Evolutionary conservation across 2,888 invertebrate species (phyloP), one percentile per base, ranked within the genome.

Genomic region (Carpatolechia fugitivella): DNA sequence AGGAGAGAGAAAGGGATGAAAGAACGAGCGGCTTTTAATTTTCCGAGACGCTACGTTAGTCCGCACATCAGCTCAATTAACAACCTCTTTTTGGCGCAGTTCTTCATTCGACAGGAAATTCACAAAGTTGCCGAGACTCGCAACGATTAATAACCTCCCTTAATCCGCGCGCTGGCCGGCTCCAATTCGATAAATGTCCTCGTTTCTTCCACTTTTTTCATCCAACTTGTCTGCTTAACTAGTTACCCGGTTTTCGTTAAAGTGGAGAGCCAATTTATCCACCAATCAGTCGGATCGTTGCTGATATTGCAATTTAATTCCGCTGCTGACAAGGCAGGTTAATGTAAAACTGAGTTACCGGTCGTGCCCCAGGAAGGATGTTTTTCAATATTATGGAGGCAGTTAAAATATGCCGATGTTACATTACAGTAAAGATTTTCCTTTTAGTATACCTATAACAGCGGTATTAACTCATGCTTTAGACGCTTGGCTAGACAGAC

Each of bases 71-170:
- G 6, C 24, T 24, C 24, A 4, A 24, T 24, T 24, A n/a, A n/a
- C n/a, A n/a, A 61, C 55, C 62, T 61, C 54, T 58, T 57, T 64
- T 68, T 67, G 69, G 65, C 64, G 66, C 69, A 65, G 57, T 66
- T 69, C 49, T 33, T 4, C 50, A 10, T 20, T 50, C 50, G 40
- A n/a, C 13, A 20, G 49, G 41, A 50, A 29, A 50, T 50, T 50
- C 48, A 3, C 41, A 50, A 55, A 55, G 44, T 55, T 55, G 50
- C 50, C 46, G 36, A 24, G 18, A 51, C 44, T 46, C 31, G 13
- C 14, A 41, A 20, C 55, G 55, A 55, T 55, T 55, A 55, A 55
- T 56, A 56, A 56, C 52, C 52, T 47, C 8, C 29, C 55, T 49
- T 31, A n/a, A n/a, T n/a, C n/a, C n/a, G n/a, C 11, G 40, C 20